A percentile compares a stretch with the other conserved stretches of the same genome.
phyloP scores from a whole-genome alignment of 2,888 invertebrate genomes.

The Drosophila anomalata region DNA sequence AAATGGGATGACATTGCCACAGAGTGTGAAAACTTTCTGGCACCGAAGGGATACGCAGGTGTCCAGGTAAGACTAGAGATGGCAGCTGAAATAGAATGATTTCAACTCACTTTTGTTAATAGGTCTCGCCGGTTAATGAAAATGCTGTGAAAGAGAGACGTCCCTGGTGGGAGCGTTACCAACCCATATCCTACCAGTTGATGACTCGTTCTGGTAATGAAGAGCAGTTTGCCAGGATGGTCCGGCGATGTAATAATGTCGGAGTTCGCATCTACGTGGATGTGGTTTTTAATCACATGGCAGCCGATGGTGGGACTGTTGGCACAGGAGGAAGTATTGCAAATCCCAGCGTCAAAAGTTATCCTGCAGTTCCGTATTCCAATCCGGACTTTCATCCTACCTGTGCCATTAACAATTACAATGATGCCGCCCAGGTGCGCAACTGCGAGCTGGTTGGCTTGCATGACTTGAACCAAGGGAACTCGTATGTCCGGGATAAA shows the following conservation, averaged over 20 bases:
- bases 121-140: conserved; percentile 90
- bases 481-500: not conserved
- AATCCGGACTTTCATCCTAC: not conserved
- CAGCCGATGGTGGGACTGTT: conserved; percentile 82
- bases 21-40: conserved; percentile 92
- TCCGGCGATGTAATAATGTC: conserved; percentile 89
- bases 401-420: conserved; percentile 87
- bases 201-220: conserved; percentile 86
- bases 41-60: conserved; percentile 89
- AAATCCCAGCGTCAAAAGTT: not conserved
- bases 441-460: conserved; percentile 87
- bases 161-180: conserved; percentile 96
- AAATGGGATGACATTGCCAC: conserved; percentile 91
- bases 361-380: not conserved
- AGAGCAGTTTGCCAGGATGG: not conserved
- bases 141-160: conserved; percentile 87
- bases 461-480: not conserved
- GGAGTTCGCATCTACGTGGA: conserved; percentile 94
- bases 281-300: conserved; percentile 94
- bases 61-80: conserved; percentile 85
- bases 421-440: conserved; percentile 87
- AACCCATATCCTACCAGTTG: conserved; percentile 92
- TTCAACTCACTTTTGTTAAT: conserved; percentile 73
- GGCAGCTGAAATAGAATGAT: not conserved
- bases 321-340: conserved; percentile 88